Evolutionary conservation across 1,140 invertebrate species (phyloP).

Genomic region (Dreissena rostriformis): DNA sequence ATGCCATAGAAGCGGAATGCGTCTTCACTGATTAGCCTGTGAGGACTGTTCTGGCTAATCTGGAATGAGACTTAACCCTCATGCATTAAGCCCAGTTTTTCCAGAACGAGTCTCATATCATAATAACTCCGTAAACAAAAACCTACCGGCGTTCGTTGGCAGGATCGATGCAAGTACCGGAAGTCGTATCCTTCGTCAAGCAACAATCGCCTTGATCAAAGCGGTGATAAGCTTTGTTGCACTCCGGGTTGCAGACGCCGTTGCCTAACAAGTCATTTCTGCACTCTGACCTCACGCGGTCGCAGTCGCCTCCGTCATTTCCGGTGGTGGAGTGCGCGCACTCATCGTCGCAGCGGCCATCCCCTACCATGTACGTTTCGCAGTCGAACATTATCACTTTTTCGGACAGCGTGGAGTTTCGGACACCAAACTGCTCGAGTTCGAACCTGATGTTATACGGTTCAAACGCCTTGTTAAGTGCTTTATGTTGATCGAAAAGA

Average conservation of each 20-base stretch:
- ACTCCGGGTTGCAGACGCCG: constrained; percentile 71
- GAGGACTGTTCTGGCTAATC: too few species aligned
- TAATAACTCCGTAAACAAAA: too few species aligned
- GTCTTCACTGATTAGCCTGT: too few species aligned
- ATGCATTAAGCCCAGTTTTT: too few species aligned
- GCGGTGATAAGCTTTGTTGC: constrained; percentile 69
- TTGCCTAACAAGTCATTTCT: constrained; percentile 64
- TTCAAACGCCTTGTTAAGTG: constrained; percentile 67
- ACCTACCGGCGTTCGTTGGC: constrained; percentile 65
- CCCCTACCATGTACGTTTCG: constrained; percentile 62
- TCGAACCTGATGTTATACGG: constrained; percentile 75
- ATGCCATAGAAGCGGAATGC: too few species aligned
- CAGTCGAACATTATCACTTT: constrained; percentile 71
- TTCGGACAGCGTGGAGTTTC: constrained; percentile 60
- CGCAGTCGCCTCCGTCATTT: constrained; percentile 73
- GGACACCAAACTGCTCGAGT: constrained; percentile 58
- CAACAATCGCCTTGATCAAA: constrained; percentile 78
- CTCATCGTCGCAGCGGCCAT: constrained; percentile 66
- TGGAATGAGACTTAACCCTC: too few species aligned
- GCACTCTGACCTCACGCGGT: constrained; percentile 57
- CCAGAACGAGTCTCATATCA: too few species aligned
- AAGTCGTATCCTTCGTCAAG: constrained; percentile 46
- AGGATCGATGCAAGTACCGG: constrained; percentile 71
- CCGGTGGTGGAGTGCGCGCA: constrained; percentile 68
- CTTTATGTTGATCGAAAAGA: constrained; percentile 66